A percentile compares a stretch with the other conserved stretches of the same genome.
Evolutionary conservation across 2,888 invertebrate genomes (phyloP).

Genomic region (Neria commutata): DNA sequence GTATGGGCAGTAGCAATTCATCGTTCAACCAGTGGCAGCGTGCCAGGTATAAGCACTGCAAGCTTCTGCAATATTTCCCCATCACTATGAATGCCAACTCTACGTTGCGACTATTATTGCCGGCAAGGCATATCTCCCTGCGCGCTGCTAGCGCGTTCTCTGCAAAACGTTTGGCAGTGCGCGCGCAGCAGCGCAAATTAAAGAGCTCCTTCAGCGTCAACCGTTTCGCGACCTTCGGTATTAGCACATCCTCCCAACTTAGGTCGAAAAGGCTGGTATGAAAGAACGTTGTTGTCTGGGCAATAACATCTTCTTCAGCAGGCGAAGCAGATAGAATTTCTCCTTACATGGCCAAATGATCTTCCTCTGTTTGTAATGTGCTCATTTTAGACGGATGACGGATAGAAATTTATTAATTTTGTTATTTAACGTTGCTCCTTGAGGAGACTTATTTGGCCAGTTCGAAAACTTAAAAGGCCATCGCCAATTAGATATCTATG

Average conservation of each 20-base stretch:
- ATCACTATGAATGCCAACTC: constrained; percentile 65
- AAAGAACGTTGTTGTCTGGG: constrained; percentile 14
- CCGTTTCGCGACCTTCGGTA: constrained; percentile 65
- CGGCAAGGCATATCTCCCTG: constrained; percentile 64
- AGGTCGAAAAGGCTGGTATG: constrained; percentile 63
- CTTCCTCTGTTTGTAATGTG: constrained; percentile 28
- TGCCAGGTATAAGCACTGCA: constrained; percentile 66
- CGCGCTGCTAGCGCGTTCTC: constrained; percentile 64
- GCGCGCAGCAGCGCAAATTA: constrained; percentile 68
- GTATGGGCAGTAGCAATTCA: constrained; percentile 65
- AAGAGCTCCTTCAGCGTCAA: constrained; percentile 69
- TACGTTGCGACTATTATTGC: constrained; percentile 63
- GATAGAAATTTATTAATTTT: no score
- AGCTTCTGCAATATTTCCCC: constrained; percentile 63
- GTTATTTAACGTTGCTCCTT: no score
- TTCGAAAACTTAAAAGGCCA: no score
- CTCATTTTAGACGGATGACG: no score
- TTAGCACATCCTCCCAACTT: constrained; percentile 72
- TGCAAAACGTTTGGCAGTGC: constrained; percentile 64
- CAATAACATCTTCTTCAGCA: background rate
- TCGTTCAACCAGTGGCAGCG: constrained; percentile 67
- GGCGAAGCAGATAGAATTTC: no score
- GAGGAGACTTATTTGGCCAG: no score
- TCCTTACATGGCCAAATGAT: constrained; percentile 34
- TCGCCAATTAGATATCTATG: no score